Base-by-base conservation (phyloP, 2,113 vertebrate genomes). In the Vulpes lagopus region DNA sequence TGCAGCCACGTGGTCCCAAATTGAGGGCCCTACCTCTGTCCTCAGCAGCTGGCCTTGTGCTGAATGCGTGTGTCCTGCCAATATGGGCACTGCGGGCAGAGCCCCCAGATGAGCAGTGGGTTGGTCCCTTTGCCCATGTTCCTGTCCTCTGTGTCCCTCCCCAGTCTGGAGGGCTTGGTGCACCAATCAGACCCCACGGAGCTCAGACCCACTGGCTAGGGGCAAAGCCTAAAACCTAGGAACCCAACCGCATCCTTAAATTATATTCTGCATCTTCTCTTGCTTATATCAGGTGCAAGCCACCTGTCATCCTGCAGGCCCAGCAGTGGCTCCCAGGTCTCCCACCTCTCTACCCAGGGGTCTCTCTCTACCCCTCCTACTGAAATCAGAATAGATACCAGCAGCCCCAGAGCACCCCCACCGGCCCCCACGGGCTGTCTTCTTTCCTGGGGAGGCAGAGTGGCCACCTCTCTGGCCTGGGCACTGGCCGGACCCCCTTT, bases 201-300 rank as follows among this genome's bases (percentile, higher is more conserved):
- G 35, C 64, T 32, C 94, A 43, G 73, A 17, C 43, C 25, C 12
- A 7, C 19, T 8, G 0, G 27, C n/a, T 19, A 23, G 17, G 25
- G 71, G 12, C 81, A 32, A n/a, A 25, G 73, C 62, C 73, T 1
- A 1, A 55, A 14, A 4, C 71, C 82, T 2, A 4, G 25, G 59
- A 6, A 9, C 62, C 76, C 27, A 5, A 27, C 27, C 35, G 4
- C 16, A 17, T 16, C 1, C 30, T 1, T 1, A 2, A 2, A 22
- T 1, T 8, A 0, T 3, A 5, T 5, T 10, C 35, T 0, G 8
- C 5, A 0, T 6, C 64, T 32, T 25, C 74, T 30, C 35, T 0
- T 0, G 14, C 27, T 27, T 22, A 1, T 27, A 10, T 11, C 1
- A 11, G 59, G 16, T 0, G 16, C 87, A 4, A 8, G 19, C n/a